Conservation (phyloP, 2,797 vertebrate species). For the Rhinichthys osculus region DNA sequence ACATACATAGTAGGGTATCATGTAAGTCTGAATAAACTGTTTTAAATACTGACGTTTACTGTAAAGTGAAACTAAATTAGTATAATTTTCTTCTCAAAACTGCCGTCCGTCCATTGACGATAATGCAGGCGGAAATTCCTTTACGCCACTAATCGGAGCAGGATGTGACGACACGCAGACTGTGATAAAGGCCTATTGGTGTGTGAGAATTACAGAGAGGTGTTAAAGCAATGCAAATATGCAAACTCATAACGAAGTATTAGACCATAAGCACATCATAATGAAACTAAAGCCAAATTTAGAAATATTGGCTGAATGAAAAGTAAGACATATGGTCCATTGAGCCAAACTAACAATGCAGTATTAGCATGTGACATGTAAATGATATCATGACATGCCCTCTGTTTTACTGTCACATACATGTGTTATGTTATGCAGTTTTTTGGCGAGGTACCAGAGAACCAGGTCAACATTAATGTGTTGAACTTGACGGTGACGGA, state of each 20-base stretch:
- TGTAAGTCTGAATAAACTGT: no score
- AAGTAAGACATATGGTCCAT: not conserved
- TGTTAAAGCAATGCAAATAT: not conserved
- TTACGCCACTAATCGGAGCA: no score
- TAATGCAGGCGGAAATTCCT: no score
- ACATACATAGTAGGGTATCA: no score
- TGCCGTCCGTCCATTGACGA: no score
- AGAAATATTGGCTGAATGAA: not conserved
- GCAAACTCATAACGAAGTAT: constrained; percentile 6
- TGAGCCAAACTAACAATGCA: not conserved
- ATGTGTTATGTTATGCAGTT: constrained; percentile 79
- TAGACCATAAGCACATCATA: constrained; percentile 21
- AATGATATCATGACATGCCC: not conserved
- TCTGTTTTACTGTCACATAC: not conserved
- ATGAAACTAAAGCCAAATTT: not conserved
- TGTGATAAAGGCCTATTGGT: no score
- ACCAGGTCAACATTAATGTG: constrained; percentile 91
- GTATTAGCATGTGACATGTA: not conserved
- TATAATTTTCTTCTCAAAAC: no score
- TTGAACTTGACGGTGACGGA: constrained; percentile 94
- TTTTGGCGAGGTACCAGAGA: constrained; percentile 93
- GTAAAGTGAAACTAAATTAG: no score
- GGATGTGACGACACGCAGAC: no score
- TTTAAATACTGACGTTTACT: no score
- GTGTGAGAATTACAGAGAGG: not conserved